These are phyloP conservation scores for Pomatostomus ruficeps DNA, from an alignment of 2,113 vertebrate species.

Conservation along the genomic window DNA sequence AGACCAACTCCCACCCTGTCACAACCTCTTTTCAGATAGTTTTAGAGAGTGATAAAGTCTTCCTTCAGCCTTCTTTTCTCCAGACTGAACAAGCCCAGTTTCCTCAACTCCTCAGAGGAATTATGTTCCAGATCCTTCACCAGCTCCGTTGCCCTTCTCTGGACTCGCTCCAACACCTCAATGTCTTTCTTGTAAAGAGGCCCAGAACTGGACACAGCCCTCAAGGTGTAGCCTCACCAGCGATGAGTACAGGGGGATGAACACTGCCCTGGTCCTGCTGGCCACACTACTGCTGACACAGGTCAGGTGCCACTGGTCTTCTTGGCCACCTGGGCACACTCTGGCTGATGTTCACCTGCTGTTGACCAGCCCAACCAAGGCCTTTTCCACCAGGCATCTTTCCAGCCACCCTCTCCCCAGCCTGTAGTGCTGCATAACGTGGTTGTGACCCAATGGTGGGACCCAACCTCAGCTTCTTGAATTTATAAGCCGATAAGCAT, in stretches of 20 bases:
- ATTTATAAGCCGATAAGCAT: neutral
- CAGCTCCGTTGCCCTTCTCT: neutral
- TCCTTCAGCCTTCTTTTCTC: neutral
- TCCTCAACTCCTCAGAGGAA: neutral
- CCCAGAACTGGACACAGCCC: neutral
- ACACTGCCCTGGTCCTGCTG: neutral
- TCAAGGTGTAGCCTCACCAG: neutral
- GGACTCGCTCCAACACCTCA: neutral
- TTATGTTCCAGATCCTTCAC: neutral
- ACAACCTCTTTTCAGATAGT: neutral
- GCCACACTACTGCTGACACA: neutral
- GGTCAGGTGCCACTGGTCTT: neutral
- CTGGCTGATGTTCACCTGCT: neutral
- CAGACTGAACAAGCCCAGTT: neutral
- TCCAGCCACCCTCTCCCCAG: neutral
- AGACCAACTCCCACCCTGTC: neutral
- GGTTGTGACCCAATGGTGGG: neutral
- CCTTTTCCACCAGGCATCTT: neutral
- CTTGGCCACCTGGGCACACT: neutral
- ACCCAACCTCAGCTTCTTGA: neutral
- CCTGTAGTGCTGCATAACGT: neutral
- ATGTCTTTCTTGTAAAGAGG: neutral
- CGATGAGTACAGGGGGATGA: neutral
- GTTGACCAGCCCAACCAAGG: neutral
- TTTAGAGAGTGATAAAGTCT: rapidly evolving